phyloP scores from a whole-genome alignment of 2,113 vertebrate species.

The Bagarius yarrelli region DNA sequence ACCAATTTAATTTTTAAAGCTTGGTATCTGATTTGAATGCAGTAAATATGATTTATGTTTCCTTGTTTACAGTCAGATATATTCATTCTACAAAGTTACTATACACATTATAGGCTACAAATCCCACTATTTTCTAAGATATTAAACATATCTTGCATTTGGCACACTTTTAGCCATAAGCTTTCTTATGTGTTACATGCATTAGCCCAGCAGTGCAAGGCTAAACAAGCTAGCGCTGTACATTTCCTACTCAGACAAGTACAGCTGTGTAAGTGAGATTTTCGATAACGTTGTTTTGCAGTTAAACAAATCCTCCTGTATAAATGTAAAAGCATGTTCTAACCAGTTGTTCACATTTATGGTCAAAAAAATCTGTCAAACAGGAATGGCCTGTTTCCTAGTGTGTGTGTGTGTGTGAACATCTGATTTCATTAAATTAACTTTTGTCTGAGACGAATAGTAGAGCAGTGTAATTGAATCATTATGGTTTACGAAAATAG shows the following conservation, averaged over 20 bases:
- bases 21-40: too few relatives aligned
- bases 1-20: too few relatives aligned
- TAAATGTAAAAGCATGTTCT: neutral
- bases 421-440: neutral
- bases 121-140: too few relatives aligned
- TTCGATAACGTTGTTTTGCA: neutral
- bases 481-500: neutral
- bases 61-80: too few relatives aligned
- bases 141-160: too few relatives aligned
- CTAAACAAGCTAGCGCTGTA: neutral
- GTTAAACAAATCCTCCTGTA: neutral
- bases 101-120: too few relatives aligned
- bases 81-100: too few relatives aligned
- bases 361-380: neutral
- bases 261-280: neutral
- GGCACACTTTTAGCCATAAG: neutral
- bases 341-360: neutral
- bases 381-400: constrained; percentile 17
- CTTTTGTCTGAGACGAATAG: neutral
- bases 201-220: neutral
- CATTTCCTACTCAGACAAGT: neutral
- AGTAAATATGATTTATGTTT: too few relatives aligned
- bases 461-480: neutral
- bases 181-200: neutral
- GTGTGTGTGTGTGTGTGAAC: neutral